Percentiles rank a stretch among this genome's conserved stretches.
These are phyloP conservation scores for Gymnocephalus cernua DNA, from an alignment of 2,113 vertebrate species.

Conservation along the genomic window DNA sequence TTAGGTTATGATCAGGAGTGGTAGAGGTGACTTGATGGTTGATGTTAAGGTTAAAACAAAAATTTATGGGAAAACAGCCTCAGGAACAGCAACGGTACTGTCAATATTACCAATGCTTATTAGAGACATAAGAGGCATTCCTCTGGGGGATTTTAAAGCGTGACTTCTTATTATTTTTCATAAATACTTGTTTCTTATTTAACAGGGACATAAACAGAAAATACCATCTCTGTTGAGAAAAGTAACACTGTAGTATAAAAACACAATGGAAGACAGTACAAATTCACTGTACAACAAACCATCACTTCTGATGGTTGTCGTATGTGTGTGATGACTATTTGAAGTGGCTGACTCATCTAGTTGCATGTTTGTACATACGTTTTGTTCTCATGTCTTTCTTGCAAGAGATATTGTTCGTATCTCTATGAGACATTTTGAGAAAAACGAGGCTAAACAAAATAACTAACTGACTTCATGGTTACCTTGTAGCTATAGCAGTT, in stretches of 20 bases:
- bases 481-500: not conserved
- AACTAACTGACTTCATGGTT: accelerated
- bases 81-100: not conserved
- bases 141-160: not conserved
- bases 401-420: no score
- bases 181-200: no score
- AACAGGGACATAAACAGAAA: no score
- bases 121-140: no score
- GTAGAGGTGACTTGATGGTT: not conserved
- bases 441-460: not conserved
- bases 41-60: not conserved
- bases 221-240: no score
- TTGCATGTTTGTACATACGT: not conserved
- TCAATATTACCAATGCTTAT: no score
- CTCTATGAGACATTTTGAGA: not conserved
- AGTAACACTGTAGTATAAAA: no score
- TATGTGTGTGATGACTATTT: no score
- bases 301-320: no score
- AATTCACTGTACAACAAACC: no score
- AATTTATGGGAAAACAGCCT: not conserved
- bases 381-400: not conserved
- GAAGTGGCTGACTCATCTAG: no score
- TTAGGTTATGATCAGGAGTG: not conserved
- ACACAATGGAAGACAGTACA: no score
- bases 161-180: not conserved